A percentile compares a stretch with the other conserved stretches of the same genome.
These are phyloP conservation scores for Ephydatia muelleri DNA, from an alignment of 37 sponge, comb jelly and placozoan species.

Conservation along the genomic window DNA sequence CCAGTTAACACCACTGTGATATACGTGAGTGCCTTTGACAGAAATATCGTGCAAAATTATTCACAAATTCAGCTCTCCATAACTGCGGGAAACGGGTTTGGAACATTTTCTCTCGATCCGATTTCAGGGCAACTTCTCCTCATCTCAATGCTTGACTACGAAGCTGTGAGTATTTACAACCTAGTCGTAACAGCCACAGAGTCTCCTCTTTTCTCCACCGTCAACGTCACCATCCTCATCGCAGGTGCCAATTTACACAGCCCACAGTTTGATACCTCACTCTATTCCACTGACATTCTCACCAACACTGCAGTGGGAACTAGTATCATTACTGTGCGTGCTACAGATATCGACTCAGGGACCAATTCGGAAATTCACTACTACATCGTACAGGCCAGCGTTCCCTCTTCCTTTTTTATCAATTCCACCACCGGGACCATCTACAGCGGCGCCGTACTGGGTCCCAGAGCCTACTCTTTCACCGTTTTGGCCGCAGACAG, in stretches of 20 bases:
- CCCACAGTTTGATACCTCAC: slow-evolving; percentile 51
- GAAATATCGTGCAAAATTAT: slow-evolving; percentile 39
- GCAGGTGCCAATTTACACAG: slow-evolving; percentile 71
- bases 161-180: neutral
- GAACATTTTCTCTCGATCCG: slow-evolving; percentile 43
- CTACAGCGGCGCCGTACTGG: slow-evolving; percentile 22
- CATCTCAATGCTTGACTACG: slow-evolving; percentile 57
- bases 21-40: slow-evolving; percentile 61
- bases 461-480: slow-evolving; percentile 14
- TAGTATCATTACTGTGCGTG: slow-evolving; percentile 39
- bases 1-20: slow-evolving; percentile 40
- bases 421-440: slow-evolving; percentile 53
- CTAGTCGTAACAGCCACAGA: slow-evolving; percentile 51
- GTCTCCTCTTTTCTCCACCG: slow-evolving; percentile 23
- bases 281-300: slow-evolving; percentile 32
- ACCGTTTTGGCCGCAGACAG: slow-evolving; percentile 61
- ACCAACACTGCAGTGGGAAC: slow-evolving; percentile 42
- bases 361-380: slow-evolving; percentile 66
- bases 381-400: slow-evolving; percentile 40
- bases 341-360: slow-evolving; percentile 68
- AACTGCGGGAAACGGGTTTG: slow-evolving; percentile 9
- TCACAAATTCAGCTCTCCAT: slow-evolving; percentile 14
- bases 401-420: slow-evolving; percentile 43
- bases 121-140: slow-evolving; percentile 42
- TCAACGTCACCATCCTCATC: slow-evolving; percentile 33